Base-by-base conservation (phyloP, 2,888 invertebrate species). In the Megastigmus dorsalis region DNA sequence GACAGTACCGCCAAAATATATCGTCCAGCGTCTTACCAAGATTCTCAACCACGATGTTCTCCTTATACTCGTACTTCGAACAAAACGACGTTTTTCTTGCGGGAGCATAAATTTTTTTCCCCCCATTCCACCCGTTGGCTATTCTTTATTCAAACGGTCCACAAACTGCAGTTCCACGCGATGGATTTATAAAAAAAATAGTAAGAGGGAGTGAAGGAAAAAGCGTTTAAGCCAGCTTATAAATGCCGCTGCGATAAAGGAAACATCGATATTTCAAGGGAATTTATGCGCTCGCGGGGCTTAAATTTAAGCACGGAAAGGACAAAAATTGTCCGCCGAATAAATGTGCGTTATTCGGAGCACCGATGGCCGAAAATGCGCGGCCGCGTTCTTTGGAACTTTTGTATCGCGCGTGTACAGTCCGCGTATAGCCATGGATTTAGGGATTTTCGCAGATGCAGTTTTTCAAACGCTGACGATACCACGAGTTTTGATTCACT, bases 221-320 rank as follows among this genome's bases (percentile, higher is more conserved):
- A 43, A 55, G 38, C 54, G 43, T 59, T 59, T 59, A 55, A 38
- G 18, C 15, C 7, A 60, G 30, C 38, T 41, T 55, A 45, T 43
- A 62, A 62, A 36, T 18, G n/a, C 18, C 18, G 15, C 10, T 9
- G 26, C 6, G 57, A 57, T 50, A 48, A 67, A 67, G 30, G 50
- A 26, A 9, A 18, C 38, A 28, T 28, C 69, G 55, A 57, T 60
- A 52, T 69, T 60, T 69, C 52, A 52, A 38, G 28, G 3, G 54
- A 70, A 70, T 70, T 70, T 70, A 62, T 54, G 48, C 55, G 30
- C 43, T 6, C 10, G 45, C 5, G 30, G n/a, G n/a, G 23, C 38
- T 36, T 36, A 38, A 3, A 65, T 48, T 62, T n/a, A 48, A 33
- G 3, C 6, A 33, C 26, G n/a, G n/a, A n/a, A n/a, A 48, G 62